These are phyloP conservation scores for Schizotus pectinicornis DNA, from an alignment of 2,888 invertebrate genomes.

Conservation along the genomic window DNA sequence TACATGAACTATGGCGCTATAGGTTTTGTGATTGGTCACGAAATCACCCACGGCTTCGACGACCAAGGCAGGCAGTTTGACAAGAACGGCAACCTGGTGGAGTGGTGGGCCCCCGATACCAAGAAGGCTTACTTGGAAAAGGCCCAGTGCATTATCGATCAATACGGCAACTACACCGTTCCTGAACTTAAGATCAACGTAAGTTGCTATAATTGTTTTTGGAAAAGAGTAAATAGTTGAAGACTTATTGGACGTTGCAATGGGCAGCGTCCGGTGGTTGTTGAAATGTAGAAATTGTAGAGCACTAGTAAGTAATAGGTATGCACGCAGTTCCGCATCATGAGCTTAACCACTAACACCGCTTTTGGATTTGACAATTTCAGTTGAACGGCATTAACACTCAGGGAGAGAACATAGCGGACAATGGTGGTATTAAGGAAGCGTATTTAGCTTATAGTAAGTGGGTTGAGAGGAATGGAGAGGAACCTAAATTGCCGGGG, in stretches of 20 bases:
- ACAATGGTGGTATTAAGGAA: slow-evolving; percentile 92
- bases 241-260: slow-evolving; percentile 7
- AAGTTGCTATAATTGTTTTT: slow-evolving; percentile 51
- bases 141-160: slow-evolving; percentile 90
- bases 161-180: slow-evolving; percentile 90
- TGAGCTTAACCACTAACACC: slow-evolving; percentile 23
- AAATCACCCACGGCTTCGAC: slow-evolving; percentile 91
- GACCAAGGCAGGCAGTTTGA: slow-evolving; percentile 93
- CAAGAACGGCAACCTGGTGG: slow-evolving; percentile 86
- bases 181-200: slow-evolving; percentile 77
- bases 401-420: slow-evolving; percentile 94
- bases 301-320: not conserved
- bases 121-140: slow-evolving; percentile 82
- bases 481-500: slow-evolving; percentile 51
- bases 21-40: slow-evolving; percentile 90
- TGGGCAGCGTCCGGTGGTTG: not conserved
- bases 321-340: slow-evolving; percentile 12
- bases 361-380: slow-evolving; percentile 40
- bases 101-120: slow-evolving; percentile 91
- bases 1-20: slow-evolving; percentile 94
- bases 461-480: slow-evolving; percentile 51
- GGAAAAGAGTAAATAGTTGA: no score
- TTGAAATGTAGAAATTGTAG: not conserved
- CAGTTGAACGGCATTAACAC: slow-evolving; percentile 91
- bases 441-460: slow-evolving; percentile 65